A percentile compares a stretch with the other conserved stretches of the same genome.
Evolutionary conservation across 2,113 vertebrate species (phyloP).

Genomic region (Columba livia): DNA sequence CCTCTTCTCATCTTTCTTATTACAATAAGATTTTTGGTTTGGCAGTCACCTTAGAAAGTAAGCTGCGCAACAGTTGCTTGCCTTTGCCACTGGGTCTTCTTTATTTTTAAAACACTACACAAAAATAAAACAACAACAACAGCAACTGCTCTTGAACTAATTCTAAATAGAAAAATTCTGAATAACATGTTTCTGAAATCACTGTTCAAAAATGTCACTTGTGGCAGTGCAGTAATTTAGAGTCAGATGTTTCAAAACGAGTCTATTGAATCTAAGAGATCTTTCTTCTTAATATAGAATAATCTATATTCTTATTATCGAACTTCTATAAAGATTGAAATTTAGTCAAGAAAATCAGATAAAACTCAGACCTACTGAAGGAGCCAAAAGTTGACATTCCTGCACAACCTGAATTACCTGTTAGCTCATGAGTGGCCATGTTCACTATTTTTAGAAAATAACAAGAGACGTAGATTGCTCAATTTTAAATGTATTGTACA

Average conservation of each 20-base stretch:
- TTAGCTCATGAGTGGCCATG: neutral
- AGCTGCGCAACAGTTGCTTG: neutral
- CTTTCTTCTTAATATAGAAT: neutral
- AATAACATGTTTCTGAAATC: neutral
- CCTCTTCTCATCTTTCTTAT: neutral
- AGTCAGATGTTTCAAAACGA: neutral
- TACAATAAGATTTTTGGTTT: neutral
- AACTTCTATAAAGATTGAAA: neutral
- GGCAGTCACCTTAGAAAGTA: neutral
- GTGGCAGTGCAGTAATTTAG: neutral
- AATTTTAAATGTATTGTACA: neutral
- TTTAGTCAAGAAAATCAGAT: neutral
- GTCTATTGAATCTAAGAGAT: neutral
- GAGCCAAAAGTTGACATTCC: neutral
- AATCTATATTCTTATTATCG: neutral
- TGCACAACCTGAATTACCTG: neutral
- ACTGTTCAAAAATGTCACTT: neutral
- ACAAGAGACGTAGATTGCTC: neutral
- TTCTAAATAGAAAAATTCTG: neutral
- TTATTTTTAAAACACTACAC: neutral
- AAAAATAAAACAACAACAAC: neutral
- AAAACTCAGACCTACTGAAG: neutral
- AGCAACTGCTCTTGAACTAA: neutral
- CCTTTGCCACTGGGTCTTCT: neutral
- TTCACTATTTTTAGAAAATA: neutral